These are phyloP conservation scores for Melanaphis sacchari DNA, from an alignment of 1,140 invertebrate genomes.

Conservation along the genomic window DNA sequence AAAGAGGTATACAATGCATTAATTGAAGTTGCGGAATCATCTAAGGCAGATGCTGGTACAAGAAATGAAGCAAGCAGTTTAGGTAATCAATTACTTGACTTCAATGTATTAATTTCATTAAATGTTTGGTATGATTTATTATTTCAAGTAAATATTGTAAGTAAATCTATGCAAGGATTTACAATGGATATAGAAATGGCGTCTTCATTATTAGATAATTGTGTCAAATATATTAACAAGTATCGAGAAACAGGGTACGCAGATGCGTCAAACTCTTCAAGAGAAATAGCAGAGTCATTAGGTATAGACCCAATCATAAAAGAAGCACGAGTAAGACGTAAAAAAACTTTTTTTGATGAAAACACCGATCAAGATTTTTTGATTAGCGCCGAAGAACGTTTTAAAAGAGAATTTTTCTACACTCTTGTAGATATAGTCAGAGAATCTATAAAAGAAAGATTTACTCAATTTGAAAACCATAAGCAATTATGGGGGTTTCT, in stretches of 20 bases:
- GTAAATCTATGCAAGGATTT: constrained; percentile 59
- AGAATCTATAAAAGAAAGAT: constrained; percentile 38
- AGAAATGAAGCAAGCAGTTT: constrained; percentile 60
- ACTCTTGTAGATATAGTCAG: constrained; percentile 38
- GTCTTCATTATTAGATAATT: constrained; percentile 26
- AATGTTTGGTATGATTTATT: constrained; percentile 62
- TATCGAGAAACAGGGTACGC: constrained; percentile 19
- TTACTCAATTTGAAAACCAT: constrained; percentile 28
- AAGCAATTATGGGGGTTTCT: constrained; percentile 30
- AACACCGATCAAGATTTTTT: neutral
- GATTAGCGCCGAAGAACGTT: neutral
- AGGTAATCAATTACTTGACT: constrained; percentile 59
- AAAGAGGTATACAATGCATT: constrained; percentile 57
- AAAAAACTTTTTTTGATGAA: constrained; percentile 7
- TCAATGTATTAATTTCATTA: constrained; percentile 60
- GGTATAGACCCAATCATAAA: constrained; percentile 4
- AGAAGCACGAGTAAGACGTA: constrained; percentile 3
- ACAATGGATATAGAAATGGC: constrained; percentile 24
- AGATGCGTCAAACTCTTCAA: constrained; percentile 26
- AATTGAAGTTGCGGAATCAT: constrained; percentile 60
- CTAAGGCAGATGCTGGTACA: constrained; percentile 59
- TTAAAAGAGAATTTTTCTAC: constrained; percentile 36
- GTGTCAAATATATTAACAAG: constrained; percentile 30
- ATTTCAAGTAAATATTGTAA: constrained; percentile 59
- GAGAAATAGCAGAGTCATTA: constrained; percentile 20